A percentile compares a stretch with the other conserved stretches of the same genome.
These are phyloP conservation scores for Ctena decussata DNA, from an alignment of 2,888 invertebrate species.

Conservation along the genomic window DNA sequence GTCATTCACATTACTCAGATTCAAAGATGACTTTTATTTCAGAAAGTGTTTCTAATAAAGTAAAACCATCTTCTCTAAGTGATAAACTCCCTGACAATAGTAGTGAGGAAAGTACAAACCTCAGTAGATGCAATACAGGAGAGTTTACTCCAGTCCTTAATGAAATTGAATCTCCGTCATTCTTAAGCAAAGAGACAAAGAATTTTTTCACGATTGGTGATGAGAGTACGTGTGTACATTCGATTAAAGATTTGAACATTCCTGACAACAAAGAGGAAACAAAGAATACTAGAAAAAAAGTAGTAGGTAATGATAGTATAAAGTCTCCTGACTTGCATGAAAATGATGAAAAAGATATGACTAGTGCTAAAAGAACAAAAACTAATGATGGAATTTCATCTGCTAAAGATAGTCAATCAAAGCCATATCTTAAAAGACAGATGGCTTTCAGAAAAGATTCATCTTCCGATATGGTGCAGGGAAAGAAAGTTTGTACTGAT, in stretches of 20 bases:
- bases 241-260: neutral
- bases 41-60: neutral
- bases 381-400: too few relatives aligned
- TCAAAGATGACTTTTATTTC: neutral
- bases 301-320: too few relatives aligned
- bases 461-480: neutral
- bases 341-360: too few relatives aligned
- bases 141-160: conserved; percentile 39
- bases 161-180: conserved; percentile 7
- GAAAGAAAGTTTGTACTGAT: neutral
- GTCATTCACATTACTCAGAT: too few relatives aligned
- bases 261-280: too few relatives aligned
- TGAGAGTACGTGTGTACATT: neutral
- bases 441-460: neutral
- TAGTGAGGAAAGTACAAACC: neutral
- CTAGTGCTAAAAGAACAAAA: too few relatives aligned
- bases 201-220: neutral
- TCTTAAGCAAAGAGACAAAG: conserved; percentile 8
- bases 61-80: neutral
- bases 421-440: neutral
- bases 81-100: neutral
- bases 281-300: too few relatives aligned
- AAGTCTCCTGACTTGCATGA: too few relatives aligned
- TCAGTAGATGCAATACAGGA: conserved; percentile 29
- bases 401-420: too few relatives aligned